A percentile compares a stretch with the other conserved stretches of the same genome.
These are phyloP conservation scores for Sogatella furcifera DNA, from an alignment of 1,140 invertebrate genomes.

Conservation along the genomic window DNA sequence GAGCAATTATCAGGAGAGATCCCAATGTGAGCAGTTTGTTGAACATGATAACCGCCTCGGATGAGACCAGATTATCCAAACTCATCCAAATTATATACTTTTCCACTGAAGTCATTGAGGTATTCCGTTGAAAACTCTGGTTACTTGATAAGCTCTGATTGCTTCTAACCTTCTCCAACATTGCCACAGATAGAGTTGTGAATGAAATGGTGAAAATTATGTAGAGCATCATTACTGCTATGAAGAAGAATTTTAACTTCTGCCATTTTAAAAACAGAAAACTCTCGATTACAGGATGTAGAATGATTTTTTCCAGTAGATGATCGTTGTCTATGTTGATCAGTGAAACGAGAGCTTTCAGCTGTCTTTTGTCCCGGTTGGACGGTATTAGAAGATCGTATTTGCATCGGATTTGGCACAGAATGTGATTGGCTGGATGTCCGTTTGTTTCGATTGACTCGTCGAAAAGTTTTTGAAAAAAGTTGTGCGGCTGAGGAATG, in stretches of 20 bases:
- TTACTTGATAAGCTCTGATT: not conserved
- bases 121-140: not conserved
- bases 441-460: slow-evolving; percentile 35
- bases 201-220: slow-evolving; percentile 30
- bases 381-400: slow-evolving; percentile 36
- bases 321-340: slow-evolving; percentile 36
- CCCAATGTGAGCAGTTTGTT: not conserved
- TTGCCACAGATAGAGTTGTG: slow-evolving; percentile 20
- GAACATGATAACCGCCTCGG: not conserved
- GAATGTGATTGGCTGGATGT: slow-evolving; percentile 33
- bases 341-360: slow-evolving; percentile 40
- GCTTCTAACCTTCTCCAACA: not conserved
- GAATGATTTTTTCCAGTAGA: slow-evolving; percentile 27
- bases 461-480: slow-evolving; percentile 39
- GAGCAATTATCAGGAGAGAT: not conserved
- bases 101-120: not conserved
- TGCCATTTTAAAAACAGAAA: slow-evolving; percentile 39
- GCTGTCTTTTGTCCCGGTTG: slow-evolving; percentile 23
- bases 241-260: slow-evolving; percentile 33
- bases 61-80: not conserved
- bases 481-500: slow-evolving; percentile 38
- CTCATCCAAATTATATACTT: not conserved
- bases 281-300: slow-evolving; percentile 37
- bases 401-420: slow-evolving; percentile 36
- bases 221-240: slow-evolving; percentile 32